A percentile compares a stretch with the other conserved stretches of the same genome.
Evolutionary conservation across 2,888 invertebrate genomes (phyloP).

Genomic region (Stomorhina lunata): DNA sequence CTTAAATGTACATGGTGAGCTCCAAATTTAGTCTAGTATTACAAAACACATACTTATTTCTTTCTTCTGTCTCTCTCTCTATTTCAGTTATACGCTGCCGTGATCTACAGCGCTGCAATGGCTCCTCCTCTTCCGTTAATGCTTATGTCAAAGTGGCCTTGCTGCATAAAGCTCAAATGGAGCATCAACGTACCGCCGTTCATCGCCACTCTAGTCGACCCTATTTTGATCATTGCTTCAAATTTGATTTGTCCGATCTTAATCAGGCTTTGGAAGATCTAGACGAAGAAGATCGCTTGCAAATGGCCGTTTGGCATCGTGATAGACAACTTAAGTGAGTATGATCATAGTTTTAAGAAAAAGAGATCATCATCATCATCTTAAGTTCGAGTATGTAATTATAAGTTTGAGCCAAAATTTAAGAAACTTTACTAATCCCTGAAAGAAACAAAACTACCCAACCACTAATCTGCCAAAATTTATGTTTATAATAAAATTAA

Average conservation of each 20-base stretch:
- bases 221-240: constrained; percentile 89
- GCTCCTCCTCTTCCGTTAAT: constrained; percentile 84
- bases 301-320: constrained; percentile 92
- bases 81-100: constrained; percentile 88
- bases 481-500: background rate
- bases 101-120: constrained; percentile 85
- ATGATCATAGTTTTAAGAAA: constrained; percentile 70
- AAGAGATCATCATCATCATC: no score
- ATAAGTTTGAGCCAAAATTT: no score
- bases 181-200: constrained; percentile 86
- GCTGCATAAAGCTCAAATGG: constrained; percentile 53
- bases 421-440: no score
- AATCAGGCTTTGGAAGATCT: constrained; percentile 1
- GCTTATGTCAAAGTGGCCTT: constrained; percentile 88
- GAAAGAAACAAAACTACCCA: background rate
- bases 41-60: background rate
- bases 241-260: constrained; percentile 81
- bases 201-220: constrained; percentile 89
- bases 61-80: constrained; percentile 62
- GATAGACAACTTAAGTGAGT: constrained; percentile 90
- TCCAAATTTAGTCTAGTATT: constrained; percentile 66
- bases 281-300: constrained; percentile 80
- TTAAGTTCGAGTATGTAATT: no score
- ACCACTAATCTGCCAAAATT: background rate
- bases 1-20: constrained; percentile 87